phyloP scores from a whole-genome alignment of 2,797 vertebrate species.

The Hippoglossus hippoglossus region DNA sequence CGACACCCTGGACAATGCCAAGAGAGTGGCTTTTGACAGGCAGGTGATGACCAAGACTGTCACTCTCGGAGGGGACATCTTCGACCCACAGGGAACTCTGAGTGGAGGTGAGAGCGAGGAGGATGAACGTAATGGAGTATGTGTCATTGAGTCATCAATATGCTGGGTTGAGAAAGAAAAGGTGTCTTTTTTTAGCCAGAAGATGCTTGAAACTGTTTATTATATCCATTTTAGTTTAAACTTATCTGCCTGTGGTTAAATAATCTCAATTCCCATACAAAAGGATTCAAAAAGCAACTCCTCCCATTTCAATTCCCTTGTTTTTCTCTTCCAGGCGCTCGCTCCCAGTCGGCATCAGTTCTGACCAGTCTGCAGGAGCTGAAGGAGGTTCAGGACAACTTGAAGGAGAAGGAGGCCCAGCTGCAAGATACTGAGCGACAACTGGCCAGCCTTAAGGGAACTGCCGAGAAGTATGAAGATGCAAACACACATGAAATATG shows the following conservation, averaged over 20 bases:
- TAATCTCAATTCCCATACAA: too few species aligned
- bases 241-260: neutral
- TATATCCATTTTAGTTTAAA: neutral
- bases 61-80: constrained; percentile 93
- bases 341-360: constrained; percentile 84
- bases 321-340: constrained; percentile 82
- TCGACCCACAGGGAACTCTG: constrained; percentile 96
- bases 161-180: neutral
- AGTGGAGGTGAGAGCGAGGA: constrained; percentile 88
- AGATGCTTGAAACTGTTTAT: neutral
- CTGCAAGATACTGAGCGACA: constrained; percentile 84
- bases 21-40: constrained; percentile 94
- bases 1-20: constrained; percentile 92
- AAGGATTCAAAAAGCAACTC: neutral
- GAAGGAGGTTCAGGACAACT: constrained; percentile 82
- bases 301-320: neutral
- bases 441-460: constrained; percentile 84
- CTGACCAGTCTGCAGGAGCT: constrained; percentile 90
- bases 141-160: neutral
- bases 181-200: too few species aligned
- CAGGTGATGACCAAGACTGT: constrained; percentile 92
- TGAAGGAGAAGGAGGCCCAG: constrained; percentile 86
- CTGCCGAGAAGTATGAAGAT: constrained; percentile 87
- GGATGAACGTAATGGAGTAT: neutral
- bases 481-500: neutral